Evolutionary conservation across 2,797 vertebrate species (phyloP).

Genomic region (Emys orbicularis): DNA sequence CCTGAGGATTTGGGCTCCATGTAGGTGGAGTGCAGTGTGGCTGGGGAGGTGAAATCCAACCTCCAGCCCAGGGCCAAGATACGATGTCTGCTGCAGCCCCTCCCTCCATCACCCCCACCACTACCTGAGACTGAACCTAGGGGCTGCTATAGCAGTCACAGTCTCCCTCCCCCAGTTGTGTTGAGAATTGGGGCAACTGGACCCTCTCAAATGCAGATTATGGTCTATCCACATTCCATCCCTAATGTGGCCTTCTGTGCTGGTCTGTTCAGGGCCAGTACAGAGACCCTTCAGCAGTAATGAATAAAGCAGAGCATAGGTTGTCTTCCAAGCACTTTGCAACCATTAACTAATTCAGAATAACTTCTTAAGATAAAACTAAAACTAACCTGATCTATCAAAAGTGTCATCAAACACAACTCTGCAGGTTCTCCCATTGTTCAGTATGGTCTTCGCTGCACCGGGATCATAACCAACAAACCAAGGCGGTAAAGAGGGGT

Average conservation of each 20-base stretch:
- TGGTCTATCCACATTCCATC: rapidly evolving
- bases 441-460: conserved; percentile 89
- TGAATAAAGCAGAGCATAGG: background rate
- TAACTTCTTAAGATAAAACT: background rate
- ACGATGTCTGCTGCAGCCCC: background rate
- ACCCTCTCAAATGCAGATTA: background rate
- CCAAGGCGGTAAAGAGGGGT: conserved; percentile 85
- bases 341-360: background rate
- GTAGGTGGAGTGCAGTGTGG: background rate
- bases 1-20: rapidly evolving
- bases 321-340: rapidly evolving
- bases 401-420: conserved; percentile 90
- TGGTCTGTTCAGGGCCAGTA: rapidly evolving
- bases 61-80: background rate
- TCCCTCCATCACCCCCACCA: too few species aligned
- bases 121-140: background rate
- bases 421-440: conserved; percentile 94
- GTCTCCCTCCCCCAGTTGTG: background rate
- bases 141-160: background rate
- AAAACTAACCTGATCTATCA: conserved; percentile 90
- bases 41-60: background rate
- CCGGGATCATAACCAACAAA: conserved; percentile 88
- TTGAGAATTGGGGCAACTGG: rapidly evolving
- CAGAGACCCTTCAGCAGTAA: background rate
- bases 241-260: background rate